Conservation (phyloP, 2,113 vertebrate species). For the Sceloporus undulatus region DNA sequence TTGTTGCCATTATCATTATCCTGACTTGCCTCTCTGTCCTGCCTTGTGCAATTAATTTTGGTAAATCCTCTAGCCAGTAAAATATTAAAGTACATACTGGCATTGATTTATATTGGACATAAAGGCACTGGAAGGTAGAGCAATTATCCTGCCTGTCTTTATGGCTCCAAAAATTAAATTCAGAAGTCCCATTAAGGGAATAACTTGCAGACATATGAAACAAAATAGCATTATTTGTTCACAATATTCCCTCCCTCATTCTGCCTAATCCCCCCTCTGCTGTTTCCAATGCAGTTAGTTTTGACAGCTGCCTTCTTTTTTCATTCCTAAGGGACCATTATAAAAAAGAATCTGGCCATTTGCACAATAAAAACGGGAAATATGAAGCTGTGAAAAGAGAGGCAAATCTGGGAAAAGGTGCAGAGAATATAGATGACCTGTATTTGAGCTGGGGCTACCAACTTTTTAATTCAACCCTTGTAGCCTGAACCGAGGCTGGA, state of each 20-base stretch:
- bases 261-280: slow-evolving; percentile 56
- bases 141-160: slow-evolving; percentile 62
- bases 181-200: slow-evolving; percentile 69
- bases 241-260: slow-evolving; percentile 60
- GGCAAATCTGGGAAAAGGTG: slow-evolving; percentile 14
- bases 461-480: background rate
- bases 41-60: slow-evolving; percentile 55
- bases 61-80: slow-evolving; percentile 55
- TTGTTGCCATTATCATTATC: slow-evolving; percentile 16
- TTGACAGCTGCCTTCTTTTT: slow-evolving; percentile 39
- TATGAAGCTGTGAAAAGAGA: background rate
- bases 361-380: background rate
- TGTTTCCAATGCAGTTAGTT: slow-evolving; percentile 61
- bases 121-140: slow-evolving; percentile 46
- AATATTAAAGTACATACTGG: slow-evolving; percentile 35
- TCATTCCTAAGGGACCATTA: slow-evolving; percentile 44
- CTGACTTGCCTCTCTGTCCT: slow-evolving; percentile 41
- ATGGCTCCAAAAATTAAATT: slow-evolving; percentile 70
- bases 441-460: background rate
- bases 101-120: slow-evolving; percentile 61
- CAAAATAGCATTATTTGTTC: slow-evolving; percentile 65
- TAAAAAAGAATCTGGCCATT: slow-evolving; percentile 45
- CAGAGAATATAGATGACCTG: slow-evolving; percentile 32
- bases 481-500: background rate
- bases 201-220: slow-evolving; percentile 56